Conservation (phyloP, 2,888 invertebrate species). For the Silvanus unidentatus region DNA sequence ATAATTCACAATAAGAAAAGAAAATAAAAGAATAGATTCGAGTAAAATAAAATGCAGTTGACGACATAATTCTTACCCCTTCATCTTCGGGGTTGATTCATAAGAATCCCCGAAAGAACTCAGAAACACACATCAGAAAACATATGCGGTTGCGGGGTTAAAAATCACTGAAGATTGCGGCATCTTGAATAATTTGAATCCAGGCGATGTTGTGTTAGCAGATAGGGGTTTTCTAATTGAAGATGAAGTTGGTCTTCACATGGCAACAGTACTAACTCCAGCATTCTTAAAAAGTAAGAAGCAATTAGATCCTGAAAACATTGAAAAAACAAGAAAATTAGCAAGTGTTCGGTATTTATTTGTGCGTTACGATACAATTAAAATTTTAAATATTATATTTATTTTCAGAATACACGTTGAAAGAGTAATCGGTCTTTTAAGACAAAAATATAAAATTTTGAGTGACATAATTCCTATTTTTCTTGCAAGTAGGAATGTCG, state of each 20-base stretch:
- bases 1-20: no score
- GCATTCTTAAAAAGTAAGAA: slow-evolving; percentile 9
- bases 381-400: no score
- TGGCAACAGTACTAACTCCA: slow-evolving; percentile 4
- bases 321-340: not conserved
- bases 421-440: slow-evolving; percentile 3
- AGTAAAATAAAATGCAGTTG: no score
- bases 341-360: slow-evolving; percentile 1
- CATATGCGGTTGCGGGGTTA: no score
- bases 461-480: not conserved
- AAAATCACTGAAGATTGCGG: no score
- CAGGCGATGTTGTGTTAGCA: slow-evolving; percentile 8
- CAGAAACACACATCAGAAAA: no score
- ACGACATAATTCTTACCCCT: no score
- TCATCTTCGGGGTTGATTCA: no score
- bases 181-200: no score
- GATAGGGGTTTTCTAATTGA: slow-evolving; percentile 4
- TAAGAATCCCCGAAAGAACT: no score
- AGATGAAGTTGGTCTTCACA: slow-evolving; percentile 1
- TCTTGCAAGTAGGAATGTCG: not conserved
- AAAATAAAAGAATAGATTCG: no score
- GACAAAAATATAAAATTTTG: not conserved
- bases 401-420: slow-evolving; percentile 1
- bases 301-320: slow-evolving; percentile 4
- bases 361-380: no score